Evolutionary conservation across 2,113 vertebrate species (phyloP).

Genomic region (Athene cunicularia): DNA sequence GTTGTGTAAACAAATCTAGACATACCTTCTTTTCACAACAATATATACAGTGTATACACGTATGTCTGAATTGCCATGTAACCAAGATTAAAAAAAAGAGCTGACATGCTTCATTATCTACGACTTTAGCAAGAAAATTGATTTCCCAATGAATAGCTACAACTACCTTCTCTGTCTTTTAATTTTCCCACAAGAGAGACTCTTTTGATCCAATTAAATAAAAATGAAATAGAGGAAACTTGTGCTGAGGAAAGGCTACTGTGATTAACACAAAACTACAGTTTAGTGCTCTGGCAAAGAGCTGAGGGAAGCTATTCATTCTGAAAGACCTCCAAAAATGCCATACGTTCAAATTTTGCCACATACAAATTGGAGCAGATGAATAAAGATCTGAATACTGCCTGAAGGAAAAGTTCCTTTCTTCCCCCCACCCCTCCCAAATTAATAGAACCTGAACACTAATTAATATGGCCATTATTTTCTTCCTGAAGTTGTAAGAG

Average conservation of each 20-base stretch:
- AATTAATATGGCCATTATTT: neutral
- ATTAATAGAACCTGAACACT: neutral
- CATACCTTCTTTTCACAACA: neutral
- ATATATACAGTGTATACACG: too few relatives aligned
- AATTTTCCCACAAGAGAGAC: neutral
- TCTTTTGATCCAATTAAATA: slow-evolving; percentile 12
- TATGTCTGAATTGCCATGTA: neutral
- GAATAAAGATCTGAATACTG: neutral
- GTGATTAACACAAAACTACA: neutral
- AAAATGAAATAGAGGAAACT: neutral
- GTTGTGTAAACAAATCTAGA: neutral
- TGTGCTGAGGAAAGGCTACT: neutral
- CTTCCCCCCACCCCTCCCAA: neutral
- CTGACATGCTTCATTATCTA: neutral
- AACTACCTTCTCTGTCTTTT: neutral
- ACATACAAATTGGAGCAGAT: neutral
- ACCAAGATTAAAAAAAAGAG: neutral
- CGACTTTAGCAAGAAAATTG: neutral
- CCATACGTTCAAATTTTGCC: neutral
- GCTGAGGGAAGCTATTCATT: neutral
- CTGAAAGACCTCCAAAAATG: neutral
- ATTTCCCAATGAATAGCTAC: neutral
- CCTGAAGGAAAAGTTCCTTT: neutral
- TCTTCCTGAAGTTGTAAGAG: neutral
- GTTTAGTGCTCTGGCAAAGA: neutral